Percentiles rank a stretch among this genome's conserved stretches.
These are phyloP conservation scores for Hippolais icterina DNA, from an alignment of 2,113 vertebrate genomes.

Conservation along the genomic window DNA sequence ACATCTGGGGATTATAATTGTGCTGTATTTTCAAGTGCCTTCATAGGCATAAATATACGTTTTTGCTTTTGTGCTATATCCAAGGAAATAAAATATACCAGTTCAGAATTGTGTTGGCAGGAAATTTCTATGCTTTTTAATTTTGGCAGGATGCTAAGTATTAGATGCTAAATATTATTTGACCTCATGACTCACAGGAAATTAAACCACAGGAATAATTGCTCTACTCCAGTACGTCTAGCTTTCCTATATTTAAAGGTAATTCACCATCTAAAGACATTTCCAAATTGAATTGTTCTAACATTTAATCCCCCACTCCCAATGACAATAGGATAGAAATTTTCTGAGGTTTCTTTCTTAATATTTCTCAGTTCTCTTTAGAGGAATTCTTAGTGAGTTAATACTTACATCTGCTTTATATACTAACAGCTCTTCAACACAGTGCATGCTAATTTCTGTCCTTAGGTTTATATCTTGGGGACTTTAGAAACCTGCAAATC, in stretches of 20 bases:
- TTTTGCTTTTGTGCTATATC: background rate
- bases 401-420: background rate
- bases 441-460: background rate
- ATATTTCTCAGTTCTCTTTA: background rate
- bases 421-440: background rate
- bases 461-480: background rate
- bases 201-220: constrained; percentile 24
- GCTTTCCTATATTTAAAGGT: background rate
- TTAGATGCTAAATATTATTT: background rate
- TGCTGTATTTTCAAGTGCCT: background rate
- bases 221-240: background rate
- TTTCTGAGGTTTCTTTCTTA: background rate
- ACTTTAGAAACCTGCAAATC: background rate
- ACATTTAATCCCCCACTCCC: background rate
- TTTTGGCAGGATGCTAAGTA: constrained; percentile 4
- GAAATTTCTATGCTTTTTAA: background rate
- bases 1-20: background rate
- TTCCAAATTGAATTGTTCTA: background rate
- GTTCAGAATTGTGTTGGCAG: background rate
- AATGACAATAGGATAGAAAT: background rate
- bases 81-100: background rate
- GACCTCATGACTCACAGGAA: background rate
- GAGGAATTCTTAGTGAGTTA: background rate
- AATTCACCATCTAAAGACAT: background rate
- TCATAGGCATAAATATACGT: background rate